These are phyloP conservation scores for Salmo trutta DNA, from an alignment of 2,797 vertebrate genomes.

Conservation along the genomic window DNA sequence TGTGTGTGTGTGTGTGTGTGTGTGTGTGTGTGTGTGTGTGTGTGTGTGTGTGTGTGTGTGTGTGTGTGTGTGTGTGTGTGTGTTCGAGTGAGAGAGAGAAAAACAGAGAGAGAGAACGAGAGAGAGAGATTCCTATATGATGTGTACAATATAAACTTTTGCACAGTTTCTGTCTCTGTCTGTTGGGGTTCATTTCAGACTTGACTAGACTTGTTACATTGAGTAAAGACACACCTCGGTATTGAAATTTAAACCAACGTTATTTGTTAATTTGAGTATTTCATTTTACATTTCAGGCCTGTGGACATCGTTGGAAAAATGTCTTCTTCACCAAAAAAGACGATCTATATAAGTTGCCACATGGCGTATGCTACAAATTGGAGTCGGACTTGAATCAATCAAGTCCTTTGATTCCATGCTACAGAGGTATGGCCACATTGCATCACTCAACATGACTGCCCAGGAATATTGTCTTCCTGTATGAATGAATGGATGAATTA, in stretches of 20 bases:
- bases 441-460: background rate
- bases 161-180: background rate
- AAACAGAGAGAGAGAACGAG: background rate
- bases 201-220: background rate
- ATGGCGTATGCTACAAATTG: conserved; percentile 81
- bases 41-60: background rate
- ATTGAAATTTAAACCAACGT: background rate
- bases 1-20: background rate
- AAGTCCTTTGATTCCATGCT: conserved; percentile 77
- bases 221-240: background rate
- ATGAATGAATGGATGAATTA: background rate
- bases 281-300: conserved; percentile 73
- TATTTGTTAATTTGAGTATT: conserved; percentile 24
- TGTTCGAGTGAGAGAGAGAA: conserved; percentile 13
- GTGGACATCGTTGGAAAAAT: conserved; percentile 90
- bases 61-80: conserved; percentile 6
- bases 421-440: conserved; percentile 68
- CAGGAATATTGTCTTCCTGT: background rate
- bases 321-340: conserved; percentile 63
- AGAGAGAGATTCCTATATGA: no score
- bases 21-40: conserved; percentile 6
- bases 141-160: background rate
- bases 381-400: conserved; percentile 72
- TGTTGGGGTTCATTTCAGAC: background rate
- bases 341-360: conserved; percentile 75